Percentiles rank a stretch among this genome's conserved stretches.
Evolutionary conservation across 2,888 invertebrate genomes (phyloP).

Genomic region (Drosophila helvetica): DNA sequence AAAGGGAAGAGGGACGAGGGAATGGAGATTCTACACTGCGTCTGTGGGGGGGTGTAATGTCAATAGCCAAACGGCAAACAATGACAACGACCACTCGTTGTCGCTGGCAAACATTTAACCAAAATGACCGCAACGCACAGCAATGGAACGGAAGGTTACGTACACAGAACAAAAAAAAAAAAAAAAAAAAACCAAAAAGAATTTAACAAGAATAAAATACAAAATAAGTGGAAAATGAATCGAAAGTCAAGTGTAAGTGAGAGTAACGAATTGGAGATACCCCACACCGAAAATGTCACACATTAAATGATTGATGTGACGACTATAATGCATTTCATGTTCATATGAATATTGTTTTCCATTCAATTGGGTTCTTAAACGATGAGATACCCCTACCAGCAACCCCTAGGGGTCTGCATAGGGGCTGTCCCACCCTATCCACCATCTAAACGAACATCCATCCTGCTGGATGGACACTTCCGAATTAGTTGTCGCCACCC

Average conservation of each 20-base stretch:
- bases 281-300: not conserved
- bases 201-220: conserved; percentile 12
- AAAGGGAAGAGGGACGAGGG: conserved; percentile 9
- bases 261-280: not conserved
- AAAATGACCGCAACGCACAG: conserved; percentile 60
- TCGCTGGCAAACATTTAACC: conserved; percentile 67
- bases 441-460: not conserved
- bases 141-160: conserved; percentile 40
- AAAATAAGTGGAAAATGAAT: conserved; percentile 1
- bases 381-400: too few relatives aligned
- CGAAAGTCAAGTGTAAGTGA: not conserved
- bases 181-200: not conserved
- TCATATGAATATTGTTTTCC: not conserved
- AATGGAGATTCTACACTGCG: not conserved
- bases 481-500: conserved; percentile 8
- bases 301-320: not conserved
- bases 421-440: not conserved
- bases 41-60: conserved; percentile 1
- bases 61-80: conserved; percentile 61
- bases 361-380: not conserved
- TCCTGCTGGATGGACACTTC: not conserved
- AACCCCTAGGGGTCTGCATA: not conserved
- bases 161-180: conserved; percentile 2
- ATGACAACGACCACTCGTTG: conserved; percentile 65
- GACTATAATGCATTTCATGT: not conserved